A percentile compares a stretch with the other conserved stretches of the same genome.
Conservation (phyloP, 2,888 invertebrate genomes). For the Lutraria lutraria region DNA sequence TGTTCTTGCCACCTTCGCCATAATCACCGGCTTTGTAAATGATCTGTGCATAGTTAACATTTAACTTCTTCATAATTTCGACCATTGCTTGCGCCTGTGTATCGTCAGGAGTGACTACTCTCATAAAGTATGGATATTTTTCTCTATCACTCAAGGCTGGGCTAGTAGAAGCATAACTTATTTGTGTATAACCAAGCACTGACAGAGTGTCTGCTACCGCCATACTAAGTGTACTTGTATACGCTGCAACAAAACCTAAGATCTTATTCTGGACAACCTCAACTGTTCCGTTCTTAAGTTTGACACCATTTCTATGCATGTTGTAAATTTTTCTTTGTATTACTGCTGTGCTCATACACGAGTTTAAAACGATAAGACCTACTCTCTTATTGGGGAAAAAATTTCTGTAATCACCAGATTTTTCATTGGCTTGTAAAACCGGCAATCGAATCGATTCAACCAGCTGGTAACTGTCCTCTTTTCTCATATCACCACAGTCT, state of each 20-base stretch:
- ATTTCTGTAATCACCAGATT: conserved; percentile 45
- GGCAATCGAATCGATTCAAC: conserved; percentile 64
- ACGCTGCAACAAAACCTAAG: conserved; percentile 64
- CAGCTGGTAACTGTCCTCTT: conserved; percentile 50
- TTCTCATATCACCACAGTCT: conserved; percentile 60
- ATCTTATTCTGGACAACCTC: conserved; percentile 46
- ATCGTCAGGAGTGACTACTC: conserved; percentile 54
- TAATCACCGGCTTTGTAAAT: conserved; percentile 69
- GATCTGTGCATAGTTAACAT: conserved; percentile 65
- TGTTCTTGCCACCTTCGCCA: conserved; percentile 63
- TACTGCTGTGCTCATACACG: conserved; percentile 65
- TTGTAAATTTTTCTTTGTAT: conserved; percentile 56
- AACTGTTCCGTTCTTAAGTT: conserved; percentile 24
- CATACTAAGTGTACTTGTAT: conserved; percentile 61
- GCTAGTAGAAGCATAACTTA: conserved; percentile 54
- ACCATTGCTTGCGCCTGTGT: conserved; percentile 59
- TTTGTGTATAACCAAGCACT: conserved; percentile 40
- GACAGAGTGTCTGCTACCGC: conserved; percentile 51
- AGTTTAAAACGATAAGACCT: conserved; percentile 64
- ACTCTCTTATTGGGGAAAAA: conserved; percentile 52
- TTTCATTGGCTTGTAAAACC: conserved; percentile 31
- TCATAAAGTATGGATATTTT: conserved; percentile 53
- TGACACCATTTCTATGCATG: conserved; percentile 54
- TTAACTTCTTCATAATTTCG: conserved; percentile 56
- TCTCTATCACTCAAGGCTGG: conserved; percentile 46